These are phyloP conservation scores for Drosophila kurseongensis DNA, from an alignment of 1,140 invertebrate genomes.

Conservation along the genomic window DNA sequence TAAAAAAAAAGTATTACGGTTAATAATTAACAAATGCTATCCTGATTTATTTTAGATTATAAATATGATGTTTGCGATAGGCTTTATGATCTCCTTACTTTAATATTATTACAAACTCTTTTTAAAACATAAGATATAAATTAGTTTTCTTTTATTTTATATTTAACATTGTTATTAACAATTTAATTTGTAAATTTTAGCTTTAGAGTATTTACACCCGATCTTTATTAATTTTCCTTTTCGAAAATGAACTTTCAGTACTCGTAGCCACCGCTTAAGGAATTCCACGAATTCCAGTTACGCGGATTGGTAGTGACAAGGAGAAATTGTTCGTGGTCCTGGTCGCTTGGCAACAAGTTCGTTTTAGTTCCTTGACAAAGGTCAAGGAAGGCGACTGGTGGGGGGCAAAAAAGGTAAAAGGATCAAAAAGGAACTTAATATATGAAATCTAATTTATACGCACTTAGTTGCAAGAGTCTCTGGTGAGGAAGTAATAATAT, in stretches of 20 bases:
- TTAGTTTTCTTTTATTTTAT: no score
- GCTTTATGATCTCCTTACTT: no score
- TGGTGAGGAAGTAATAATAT: no score
- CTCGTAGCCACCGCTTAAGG: constrained; percentile 20
- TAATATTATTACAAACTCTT: no score
- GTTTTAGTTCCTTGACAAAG: constrained; percentile 7
- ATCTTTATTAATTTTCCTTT: constrained; percentile 1
- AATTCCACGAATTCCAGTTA: constrained; percentile 24
- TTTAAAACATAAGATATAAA: no score
- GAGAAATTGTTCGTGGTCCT: constrained; percentile 8
- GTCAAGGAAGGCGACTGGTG: neutral
- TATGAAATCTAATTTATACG: no score
- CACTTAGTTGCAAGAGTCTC: no score
- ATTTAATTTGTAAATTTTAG: neutral
- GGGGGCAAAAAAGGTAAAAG: neutral
- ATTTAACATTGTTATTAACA: neutral
- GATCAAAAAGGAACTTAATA: no score
- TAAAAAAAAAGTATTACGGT: no score
- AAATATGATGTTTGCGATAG: no score
- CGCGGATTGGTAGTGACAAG: constrained; percentile 9
- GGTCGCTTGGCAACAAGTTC: constrained; percentile 57
- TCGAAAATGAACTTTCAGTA: constrained; percentile 34
- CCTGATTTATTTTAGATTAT: no score
- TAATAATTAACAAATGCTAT: no score
- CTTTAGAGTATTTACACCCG: neutral